These are phyloP conservation scores for Cheilinus undulatus DNA, from an alignment of 2,113 vertebrate genomes.

Conservation along the genomic window DNA sequence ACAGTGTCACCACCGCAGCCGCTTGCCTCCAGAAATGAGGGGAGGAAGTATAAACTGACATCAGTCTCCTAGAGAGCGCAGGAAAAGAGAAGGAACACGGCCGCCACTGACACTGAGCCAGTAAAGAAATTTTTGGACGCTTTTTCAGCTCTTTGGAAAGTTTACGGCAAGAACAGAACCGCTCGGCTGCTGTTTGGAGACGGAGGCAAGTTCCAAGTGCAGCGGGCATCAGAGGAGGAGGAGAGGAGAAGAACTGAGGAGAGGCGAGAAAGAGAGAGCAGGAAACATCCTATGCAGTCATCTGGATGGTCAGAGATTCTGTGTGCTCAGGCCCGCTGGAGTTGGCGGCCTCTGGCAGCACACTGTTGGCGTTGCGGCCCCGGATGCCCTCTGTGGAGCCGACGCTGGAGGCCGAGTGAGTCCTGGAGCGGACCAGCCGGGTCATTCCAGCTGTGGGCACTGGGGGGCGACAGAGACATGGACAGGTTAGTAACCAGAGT, in stretches of 20 bases:
- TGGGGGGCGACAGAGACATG: slow-evolving; percentile 68
- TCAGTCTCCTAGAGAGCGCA: background rate
- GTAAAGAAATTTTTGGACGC: background rate
- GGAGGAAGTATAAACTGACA: background rate
- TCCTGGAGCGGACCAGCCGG: slow-evolving; percentile 90
- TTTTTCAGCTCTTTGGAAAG: background rate
- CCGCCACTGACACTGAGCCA: background rate
- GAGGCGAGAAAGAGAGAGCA: background rate
- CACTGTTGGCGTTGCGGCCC: slow-evolving; percentile 84
- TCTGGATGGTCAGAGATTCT: slow-evolving; percentile 15
- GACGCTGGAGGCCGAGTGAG: slow-evolving; percentile 92
- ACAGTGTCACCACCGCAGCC: slow-evolving; percentile 32
- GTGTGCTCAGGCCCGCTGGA: background rate
- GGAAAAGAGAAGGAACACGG: background rate
- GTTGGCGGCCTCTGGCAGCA: slow-evolving; percentile 68
- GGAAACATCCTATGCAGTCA: slow-evolving; percentile 18
- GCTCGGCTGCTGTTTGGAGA: background rate
- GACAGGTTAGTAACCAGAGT: background rate
- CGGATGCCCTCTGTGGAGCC: slow-evolving; percentile 88
- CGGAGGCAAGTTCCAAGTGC: background rate
- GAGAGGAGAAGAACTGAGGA: background rate
- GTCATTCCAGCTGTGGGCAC: slow-evolving; percentile 95
- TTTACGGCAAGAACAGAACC: slow-evolving; percentile 9
- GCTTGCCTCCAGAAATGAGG: slow-evolving; percentile 2
- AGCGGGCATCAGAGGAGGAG: background rate